Conservation (phyloP, 64 coral and sea anemone species). For the Platygyra sinensis region DNA sequence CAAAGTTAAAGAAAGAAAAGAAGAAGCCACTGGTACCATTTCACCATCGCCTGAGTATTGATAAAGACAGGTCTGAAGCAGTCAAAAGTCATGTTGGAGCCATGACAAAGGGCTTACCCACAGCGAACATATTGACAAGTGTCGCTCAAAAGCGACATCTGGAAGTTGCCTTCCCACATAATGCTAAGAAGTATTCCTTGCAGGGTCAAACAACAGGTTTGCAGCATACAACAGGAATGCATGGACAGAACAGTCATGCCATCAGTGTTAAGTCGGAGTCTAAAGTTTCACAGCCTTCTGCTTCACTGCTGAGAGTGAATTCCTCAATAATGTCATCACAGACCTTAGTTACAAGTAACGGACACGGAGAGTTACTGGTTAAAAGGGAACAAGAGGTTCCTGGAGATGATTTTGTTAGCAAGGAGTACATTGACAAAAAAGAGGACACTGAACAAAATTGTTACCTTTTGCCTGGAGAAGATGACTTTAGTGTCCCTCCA, state of each 20-base stretch:
- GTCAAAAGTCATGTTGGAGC: conserved; percentile 75
- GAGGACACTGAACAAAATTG: conserved; percentile 12
- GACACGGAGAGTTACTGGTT: background rate
- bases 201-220: conserved; percentile 35
- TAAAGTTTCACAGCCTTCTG: conserved; percentile 1
- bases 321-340: background rate
- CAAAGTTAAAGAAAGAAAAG: conserved; percentile 98
- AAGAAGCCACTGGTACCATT: conserved; percentile 90
- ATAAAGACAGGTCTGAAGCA: conserved; percentile 70
- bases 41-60: conserved; percentile 77
- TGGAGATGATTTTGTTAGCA: conserved; percentile 9
- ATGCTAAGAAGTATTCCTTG: conserved; percentile 63
- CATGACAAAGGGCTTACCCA: conserved; percentile 86
- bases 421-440: background rate
- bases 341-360: background rate
- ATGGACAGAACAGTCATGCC: conserved; percentile 14
- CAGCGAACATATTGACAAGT: conserved; percentile 69
- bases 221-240: background rate
- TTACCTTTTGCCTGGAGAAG: conserved; percentile 53
- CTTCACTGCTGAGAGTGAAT: conserved; percentile 1
- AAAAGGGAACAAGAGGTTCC: conserved; percentile 32
- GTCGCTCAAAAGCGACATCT: conserved; percentile 74
- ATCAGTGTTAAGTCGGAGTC: conserved; percentile 12
- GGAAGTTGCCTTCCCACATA: conserved; percentile 59
- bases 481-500: conserved; percentile 52